Evolutionary conservation across 2,888 invertebrate genomes (phyloP), one percentile per base, ranked within the genome.

Genomic region (Enchytraeus crypticus): DNA sequence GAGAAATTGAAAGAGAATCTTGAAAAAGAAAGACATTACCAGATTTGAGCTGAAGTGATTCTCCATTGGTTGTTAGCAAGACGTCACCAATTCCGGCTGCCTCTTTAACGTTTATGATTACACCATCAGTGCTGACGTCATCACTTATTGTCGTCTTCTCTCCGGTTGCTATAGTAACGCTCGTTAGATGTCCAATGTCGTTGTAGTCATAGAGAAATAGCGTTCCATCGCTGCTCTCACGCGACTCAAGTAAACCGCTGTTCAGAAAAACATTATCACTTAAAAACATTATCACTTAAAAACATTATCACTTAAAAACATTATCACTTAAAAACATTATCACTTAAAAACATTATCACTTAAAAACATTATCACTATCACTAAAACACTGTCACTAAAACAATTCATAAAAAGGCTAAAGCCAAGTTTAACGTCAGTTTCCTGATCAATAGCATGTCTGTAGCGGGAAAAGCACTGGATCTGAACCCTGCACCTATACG

Each of bases 161-260:
- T 60, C 95, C 95, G 66, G 92, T 92, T 30, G 95, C 92, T 76
- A 92, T 83, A 66, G 90, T 88, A 58, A 90, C 88, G 72, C 88
- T 87, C 0, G 86, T 87, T 2, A 92, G 87, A 51, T 93, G 84
- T 0, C 95, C 95, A 65, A 90, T 84, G 77, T 87, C 86, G 73
- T 95, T 92, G 74, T 93, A 95, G 72, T 89, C 87, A 79, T 93
- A 95, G 74, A 91, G 90, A 43, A 58, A 66, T 18, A 58, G 62
- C 34, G 56, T 63, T 8, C 68, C 68, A 26, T 73, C 90, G n/a
- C 76, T 76, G 51, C 77, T 74, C 49, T 75, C 72, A 63, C 77
- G 77, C 51, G 77, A 73, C 61, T 71, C 89, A 38, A 96, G 81
- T 43, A 96, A 82, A 0, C 92, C 93, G 0, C 90, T 89, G 0